Base-by-base conservation (phyloP, 2,797 vertebrate genomes). In the Phoxinus dragarum region DNA sequence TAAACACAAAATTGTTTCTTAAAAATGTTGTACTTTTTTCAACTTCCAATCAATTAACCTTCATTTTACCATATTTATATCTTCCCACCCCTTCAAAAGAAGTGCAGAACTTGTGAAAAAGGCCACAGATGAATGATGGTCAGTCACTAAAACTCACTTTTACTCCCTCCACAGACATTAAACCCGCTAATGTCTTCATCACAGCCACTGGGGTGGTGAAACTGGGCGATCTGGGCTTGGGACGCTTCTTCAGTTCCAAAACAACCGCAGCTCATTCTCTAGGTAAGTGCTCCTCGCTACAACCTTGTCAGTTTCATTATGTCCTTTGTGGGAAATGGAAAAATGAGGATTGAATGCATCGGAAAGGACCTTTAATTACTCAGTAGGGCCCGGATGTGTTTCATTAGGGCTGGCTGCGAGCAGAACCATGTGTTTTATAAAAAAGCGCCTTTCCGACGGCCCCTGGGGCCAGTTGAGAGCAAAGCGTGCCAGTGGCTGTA, bases 131-230 rank as follows among this genome's bases (percentile, higher is more conserved):
- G n/a, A 3, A 23, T 12, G 17, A 27, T 47, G 38, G 31, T 44
- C 38, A 34, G 5, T 68, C 31, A 10, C 21, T 84, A 27, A 79
- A 61, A 34, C 75, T 61, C 5, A 17, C 21, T 3, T 82, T 40
- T 49, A 77, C 85, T 89, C 27, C 72, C 68, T 90, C 81, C 88
- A 12, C 92, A 99, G 98, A 99, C 90, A 99, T 99, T 93, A 99
- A 99, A 87, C 98, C 98, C 71, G 98, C 98, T 73, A 99, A 99
- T 80, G 98, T 99, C 89, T 99, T 99, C 96, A 99, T 99, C 93
- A 99, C 98, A 88, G 98, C 98, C 88, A 98, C 97, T 56, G 98
- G 98, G 83, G 97, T 98, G 92, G 98, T 99, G 86, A 99, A 99
- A 92, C 96, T 99, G 86, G 98, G 98, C 90, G 98, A 99, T 89